phyloP scores from a whole-genome alignment of 2,113 vertebrate species.

The Emydocephalus ijimae region DNA sequence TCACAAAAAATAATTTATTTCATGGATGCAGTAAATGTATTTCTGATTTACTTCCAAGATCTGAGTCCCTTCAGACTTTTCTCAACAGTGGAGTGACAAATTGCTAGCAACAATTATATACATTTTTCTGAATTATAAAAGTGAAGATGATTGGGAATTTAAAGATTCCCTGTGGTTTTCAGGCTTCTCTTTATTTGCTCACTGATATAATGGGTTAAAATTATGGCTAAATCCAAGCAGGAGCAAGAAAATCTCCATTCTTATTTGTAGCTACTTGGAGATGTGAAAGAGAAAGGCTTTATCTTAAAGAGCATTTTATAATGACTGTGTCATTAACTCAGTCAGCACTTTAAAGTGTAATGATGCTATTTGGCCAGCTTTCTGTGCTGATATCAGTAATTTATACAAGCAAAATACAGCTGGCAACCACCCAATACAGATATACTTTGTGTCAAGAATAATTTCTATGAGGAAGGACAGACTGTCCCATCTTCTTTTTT shows the following conservation, averaged over 20 bases:
- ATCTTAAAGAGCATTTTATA: not conserved
- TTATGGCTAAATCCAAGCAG: not conserved
- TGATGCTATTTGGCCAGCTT: not conserved
- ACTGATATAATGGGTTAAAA: not conserved
- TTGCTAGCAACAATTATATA: constrained; percentile 48
- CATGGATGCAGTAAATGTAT: constrained; percentile 30
- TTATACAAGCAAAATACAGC: not conserved
- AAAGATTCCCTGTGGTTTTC: constrained; percentile 5
- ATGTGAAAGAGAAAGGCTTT: too few relatives aligned
- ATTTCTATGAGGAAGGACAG: not conserved
- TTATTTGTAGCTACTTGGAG: not conserved
- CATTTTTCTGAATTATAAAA: constrained; percentile 17
- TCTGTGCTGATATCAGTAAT: not conserved
- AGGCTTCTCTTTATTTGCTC: not conserved
- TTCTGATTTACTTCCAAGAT: constrained; percentile 39
- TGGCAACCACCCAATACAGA: not conserved
- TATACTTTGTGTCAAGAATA: not conserved
- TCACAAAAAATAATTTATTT: constrained; percentile 47
- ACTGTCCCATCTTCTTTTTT: not conserved
- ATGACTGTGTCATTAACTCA: not conserved
- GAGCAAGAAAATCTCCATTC: not conserved
- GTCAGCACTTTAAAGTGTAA: not conserved
- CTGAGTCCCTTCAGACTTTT: constrained; percentile 43
- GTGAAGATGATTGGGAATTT: constrained; percentile 19
- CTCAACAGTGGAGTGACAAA: constrained; percentile 29